Percentiles rank a stretch among this genome's conserved stretches.
Conservation (phyloP, 2,113 vertebrate genomes). For the Smithornis capensis region DNA sequence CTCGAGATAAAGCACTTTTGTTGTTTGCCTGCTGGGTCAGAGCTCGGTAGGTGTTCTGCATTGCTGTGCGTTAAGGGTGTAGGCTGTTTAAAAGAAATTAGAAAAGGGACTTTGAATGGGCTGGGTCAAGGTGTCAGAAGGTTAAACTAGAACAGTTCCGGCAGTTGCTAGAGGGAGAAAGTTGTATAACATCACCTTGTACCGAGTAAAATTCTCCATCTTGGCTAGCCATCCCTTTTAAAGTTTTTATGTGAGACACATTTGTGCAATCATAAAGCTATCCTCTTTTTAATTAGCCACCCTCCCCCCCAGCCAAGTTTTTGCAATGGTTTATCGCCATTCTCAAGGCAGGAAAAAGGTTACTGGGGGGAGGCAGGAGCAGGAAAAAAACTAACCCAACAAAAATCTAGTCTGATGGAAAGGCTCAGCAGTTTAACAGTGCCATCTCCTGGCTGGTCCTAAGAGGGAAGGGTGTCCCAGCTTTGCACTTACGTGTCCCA, state of each 20-base stretch:
- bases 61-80: constrained; percentile 5
- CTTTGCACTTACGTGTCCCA: background rate
- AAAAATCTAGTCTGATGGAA: background rate
- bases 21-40: constrained; percentile 22
- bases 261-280: background rate
- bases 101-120: constrained; percentile 48
- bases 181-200: background rate
- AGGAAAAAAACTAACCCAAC: background rate
- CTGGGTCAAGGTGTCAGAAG: background rate
- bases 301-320: too few relatives aligned
- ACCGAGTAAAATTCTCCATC: background rate
- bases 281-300: background rate
- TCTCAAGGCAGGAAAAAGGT: constrained; percentile 24
- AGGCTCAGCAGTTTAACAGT: constrained; percentile 26
- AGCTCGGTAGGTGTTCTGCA: background rate
- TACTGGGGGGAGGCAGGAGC: background rate
- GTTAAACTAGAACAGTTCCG: constrained; percentile 12
- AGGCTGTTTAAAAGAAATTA: background rate
- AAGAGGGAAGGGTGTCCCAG: background rate
- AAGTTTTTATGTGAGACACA: background rate
- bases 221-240: background rate
- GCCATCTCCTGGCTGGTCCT: constrained; percentile 63
- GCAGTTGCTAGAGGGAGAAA: background rate
- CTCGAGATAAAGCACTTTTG: background rate
- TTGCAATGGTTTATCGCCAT: background rate